Base-by-base conservation (phyloP, 1,140 invertebrate species). In the Drosophila insularis region DNA sequence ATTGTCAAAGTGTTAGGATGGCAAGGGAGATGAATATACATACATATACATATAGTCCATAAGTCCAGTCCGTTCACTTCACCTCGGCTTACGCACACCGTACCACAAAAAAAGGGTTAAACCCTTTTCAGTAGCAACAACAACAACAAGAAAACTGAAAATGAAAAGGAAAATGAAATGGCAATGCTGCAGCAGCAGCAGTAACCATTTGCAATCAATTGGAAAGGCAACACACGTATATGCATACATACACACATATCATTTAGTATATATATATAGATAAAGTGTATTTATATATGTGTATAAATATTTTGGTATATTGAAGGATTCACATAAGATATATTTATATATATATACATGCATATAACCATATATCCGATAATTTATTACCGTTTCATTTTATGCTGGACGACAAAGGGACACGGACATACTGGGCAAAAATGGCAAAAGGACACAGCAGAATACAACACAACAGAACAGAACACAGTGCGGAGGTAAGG, bases 201-300 rank as follows among this genome's bases (percentile, higher is more conserved):
- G 68, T 63, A 67, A 63, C 78, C 64, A 64, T 86, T 74, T 68
- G 78, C 81, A 78, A 85, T 85, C 74, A 74, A 75, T 82, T 78
- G 73, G 35, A 73, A 60, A 13, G 40, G 17, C 10, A 37, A 19
- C 7, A 53, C 37, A 6, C 43, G 32, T 23, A 14, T 46, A 11
- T 37, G 7, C 27, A n/a, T 17, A 35, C 21, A 61, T 14, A 17
- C 11, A n/a, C 10, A 39, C 43, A 32, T 43, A 21, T n/a, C 4
- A 5, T 35, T 23, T 23, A 23, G 2, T 54, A 13, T 39, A 17
- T 17, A 37, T 58, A 19, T 58, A 8, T 39, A 40, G 19, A 50
- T 37, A n/a, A 7, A 19, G 23, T 39, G 23, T 53, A 21, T 2
- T 5, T 27, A 10, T 39, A 5, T 40, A 23, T 63, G 17, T 40